Evolutionary conservation across 2,797 vertebrate species (phyloP), one percentile per base, ranked within the genome.

Genomic region (Furcifer pardalis): DNA sequence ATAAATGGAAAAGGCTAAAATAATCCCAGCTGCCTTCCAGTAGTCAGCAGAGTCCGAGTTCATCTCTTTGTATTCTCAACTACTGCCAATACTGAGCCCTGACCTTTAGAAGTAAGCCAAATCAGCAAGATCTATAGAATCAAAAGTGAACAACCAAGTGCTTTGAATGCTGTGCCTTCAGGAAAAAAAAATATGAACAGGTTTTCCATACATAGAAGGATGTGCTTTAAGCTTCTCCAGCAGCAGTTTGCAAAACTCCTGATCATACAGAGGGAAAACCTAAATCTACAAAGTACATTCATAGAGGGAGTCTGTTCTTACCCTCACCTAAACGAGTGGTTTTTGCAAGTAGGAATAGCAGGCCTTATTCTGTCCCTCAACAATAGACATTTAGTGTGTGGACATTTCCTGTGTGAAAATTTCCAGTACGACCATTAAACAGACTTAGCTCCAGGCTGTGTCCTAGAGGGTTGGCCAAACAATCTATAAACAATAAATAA

Each of bases 401-500:
- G 30, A 44, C 30, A 62, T 12, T 30, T 65, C 17, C 17, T 44
- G 27, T n/a, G 19, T 21, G 17, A 63, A n/a, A 42, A 37, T 2
- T 17, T 56, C 69, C 78, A 13, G 40, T 62, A 6, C 4, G 35
- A 49, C 6, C 46, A 52, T 1, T 37, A 56, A 49, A 81, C 66
- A 37, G 23, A 1, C 21, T 37, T 4, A 71, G 46, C 49, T 40
- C 4, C 46, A 81, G 42, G 9, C 27, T 46, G 42, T 25, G 35
- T 23, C 15, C 30, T 3, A 32, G 2, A 32, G 49, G 30, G 19
- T 7, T 5, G n/a, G 40, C 10, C 17, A 49, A 46, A n/a, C 69
- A 77, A 77, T 71, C 17, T 49, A 68, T 74, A 77, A 68, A 87
- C 77, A 75, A 82, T 81, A 0, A 7, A 89, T 77, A 25, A 25